Evolutionary conservation across 2,888 invertebrate genomes (phyloP).

Genomic region (Megalurothrips usitatus): DNA sequence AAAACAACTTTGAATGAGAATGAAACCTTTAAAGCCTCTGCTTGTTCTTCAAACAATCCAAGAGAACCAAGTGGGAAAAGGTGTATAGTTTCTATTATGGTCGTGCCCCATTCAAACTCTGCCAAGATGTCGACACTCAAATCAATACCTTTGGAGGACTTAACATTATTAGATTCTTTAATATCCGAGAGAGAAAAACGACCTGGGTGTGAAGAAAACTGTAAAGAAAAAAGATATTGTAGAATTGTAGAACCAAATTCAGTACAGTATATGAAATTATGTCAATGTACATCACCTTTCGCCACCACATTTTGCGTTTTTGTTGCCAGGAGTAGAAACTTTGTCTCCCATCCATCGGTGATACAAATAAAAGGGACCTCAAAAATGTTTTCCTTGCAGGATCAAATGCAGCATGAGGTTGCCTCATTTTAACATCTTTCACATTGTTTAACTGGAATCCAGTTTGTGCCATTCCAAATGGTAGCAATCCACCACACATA

Average conservation of each 20-base stretch:
- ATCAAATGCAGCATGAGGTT: constrained; percentile 30
- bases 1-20: not conserved
- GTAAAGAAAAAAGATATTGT: constrained; percentile 38
- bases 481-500: constrained; percentile 45
- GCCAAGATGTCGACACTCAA: constrained; percentile 59
- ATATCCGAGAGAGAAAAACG: constrained; percentile 61
- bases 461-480: constrained; percentile 50
- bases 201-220: constrained; percentile 68
- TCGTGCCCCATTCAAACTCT: constrained; percentile 58
- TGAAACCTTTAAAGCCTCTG: constrained; percentile 39
- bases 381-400: constrained; percentile 36
- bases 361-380: constrained; percentile 38
- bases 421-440: too few relatives aligned
- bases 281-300: constrained; percentile 54
- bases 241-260: constrained; percentile 28
- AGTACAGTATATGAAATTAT: constrained; percentile 30
- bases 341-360: constrained; percentile 46
- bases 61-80: constrained; percentile 34
- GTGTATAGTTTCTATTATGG: constrained; percentile 60
- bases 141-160: not conserved
- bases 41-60: constrained; percentile 38
- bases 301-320: constrained; percentile 80
- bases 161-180: constrained; percentile 44
- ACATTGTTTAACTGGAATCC: not conserved
- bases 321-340: constrained; percentile 71